phyloP scores from a whole-genome alignment of 2,797 vertebrate genomes.

The Sebastes jordani region DNA sequence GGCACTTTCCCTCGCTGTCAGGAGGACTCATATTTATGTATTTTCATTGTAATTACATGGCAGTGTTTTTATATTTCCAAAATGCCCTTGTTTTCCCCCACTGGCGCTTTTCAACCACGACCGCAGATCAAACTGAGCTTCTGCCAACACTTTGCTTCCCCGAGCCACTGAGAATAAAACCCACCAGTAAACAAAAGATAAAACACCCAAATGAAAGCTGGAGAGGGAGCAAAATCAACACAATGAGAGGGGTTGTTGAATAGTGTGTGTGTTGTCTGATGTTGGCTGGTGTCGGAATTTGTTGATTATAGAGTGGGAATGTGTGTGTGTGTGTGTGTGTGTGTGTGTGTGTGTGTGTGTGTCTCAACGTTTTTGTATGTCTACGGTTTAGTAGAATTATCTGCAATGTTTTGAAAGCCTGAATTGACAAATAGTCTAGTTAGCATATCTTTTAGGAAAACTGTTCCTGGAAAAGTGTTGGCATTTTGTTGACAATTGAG shows the following conservation, averaged over 20 bases:
- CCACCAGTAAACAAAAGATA: conserved; percentile 76
- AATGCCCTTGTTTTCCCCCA: conserved; percentile 63
- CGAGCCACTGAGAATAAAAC: conserved; percentile 60
- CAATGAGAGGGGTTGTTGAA: conserved; percentile 64
- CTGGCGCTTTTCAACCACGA: conserved; percentile 65
- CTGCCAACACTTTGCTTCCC: conserved; percentile 71
- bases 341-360: conserved; percentile 2
- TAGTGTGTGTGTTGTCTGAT: conserved; percentile 36
- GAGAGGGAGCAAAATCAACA: conserved; percentile 63
- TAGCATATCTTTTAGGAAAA: not conserved
- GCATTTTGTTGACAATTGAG: not conserved
- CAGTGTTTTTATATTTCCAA: conserved; percentile 65
- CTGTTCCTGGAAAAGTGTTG: not conserved
- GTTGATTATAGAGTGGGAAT: conserved; percentile 29
- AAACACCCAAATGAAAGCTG: conserved; percentile 65
- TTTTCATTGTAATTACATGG: conserved; percentile 78
- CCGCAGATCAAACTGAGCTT: conserved; percentile 73
- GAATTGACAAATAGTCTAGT: conserved; percentile 7
- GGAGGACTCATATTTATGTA: conserved; percentile 72
- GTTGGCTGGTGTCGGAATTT: conserved; percentile 46
- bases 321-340: not conserved
- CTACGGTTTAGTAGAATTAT: conserved; percentile 8
- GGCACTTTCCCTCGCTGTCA: conserved; percentile 72
- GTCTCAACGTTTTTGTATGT: conserved; percentile 2
- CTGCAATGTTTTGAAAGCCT: conserved; percentile 26